Percentiles rank a stretch among this genome's conserved stretches.
Conservation (phyloP, 2,888 invertebrate species). For the Lycophotia porphyrea region DNA sequence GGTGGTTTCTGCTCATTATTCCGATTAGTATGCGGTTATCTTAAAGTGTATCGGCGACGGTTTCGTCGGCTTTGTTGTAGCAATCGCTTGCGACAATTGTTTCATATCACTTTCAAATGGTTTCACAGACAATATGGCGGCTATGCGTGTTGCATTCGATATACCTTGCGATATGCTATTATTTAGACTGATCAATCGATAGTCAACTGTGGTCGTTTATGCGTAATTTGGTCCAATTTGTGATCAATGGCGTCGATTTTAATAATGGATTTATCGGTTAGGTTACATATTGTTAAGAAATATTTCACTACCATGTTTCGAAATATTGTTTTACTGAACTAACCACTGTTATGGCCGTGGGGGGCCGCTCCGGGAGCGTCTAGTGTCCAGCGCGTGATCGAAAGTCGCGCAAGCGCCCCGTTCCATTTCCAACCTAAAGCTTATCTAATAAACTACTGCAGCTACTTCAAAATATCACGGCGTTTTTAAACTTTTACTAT, state of each 20-base stretch:
- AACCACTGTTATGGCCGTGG: too few species aligned
- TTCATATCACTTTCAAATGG: constrained; percentile 54
- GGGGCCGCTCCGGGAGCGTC: too few species aligned
- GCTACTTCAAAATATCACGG: too few species aligned
- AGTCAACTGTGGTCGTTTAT: constrained; percentile 35
- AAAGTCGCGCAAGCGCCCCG: too few species aligned
- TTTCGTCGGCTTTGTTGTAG: constrained; percentile 46
- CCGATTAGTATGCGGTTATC: constrained; percentile 65
- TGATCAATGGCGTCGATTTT: constrained; percentile 14
- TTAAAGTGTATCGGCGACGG: constrained; percentile 55
- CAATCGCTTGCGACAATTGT: constrained; percentile 56
- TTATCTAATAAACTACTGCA: too few species aligned
- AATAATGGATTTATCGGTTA: constrained; percentile 9
- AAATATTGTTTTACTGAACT: background rate
- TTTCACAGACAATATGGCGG: constrained; percentile 47
- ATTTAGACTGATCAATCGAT: constrained; percentile 31
- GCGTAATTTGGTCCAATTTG: constrained; percentile 37
- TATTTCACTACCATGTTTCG: background rate
- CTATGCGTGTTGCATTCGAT: constrained; percentile 43
- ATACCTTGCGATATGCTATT: constrained; percentile 39
- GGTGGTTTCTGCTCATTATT: constrained; percentile 59
- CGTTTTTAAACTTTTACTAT: too few species aligned
- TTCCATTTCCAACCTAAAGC: too few species aligned
- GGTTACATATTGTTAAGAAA: background rate
- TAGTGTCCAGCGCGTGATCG: too few species aligned